Percentiles rank a stretch among this genome's conserved stretches.
Conservation (phyloP, 2,888 invertebrate genomes). For the Chymomyza fuscimana region DNA sequence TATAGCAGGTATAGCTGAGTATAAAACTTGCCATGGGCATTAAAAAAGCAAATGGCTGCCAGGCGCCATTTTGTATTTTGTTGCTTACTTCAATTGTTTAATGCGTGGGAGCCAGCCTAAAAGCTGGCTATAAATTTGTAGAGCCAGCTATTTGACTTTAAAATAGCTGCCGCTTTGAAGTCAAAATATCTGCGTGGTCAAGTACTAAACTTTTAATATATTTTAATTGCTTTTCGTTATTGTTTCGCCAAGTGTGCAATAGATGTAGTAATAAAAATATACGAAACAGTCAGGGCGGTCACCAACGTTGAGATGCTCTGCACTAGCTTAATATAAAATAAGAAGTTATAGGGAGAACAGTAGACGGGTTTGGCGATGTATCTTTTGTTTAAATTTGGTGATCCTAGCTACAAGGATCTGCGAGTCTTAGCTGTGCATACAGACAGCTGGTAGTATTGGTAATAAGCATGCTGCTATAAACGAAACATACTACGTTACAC, state of each 20-base stretch:
- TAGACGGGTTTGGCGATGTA: no score
- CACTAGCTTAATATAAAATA: no score
- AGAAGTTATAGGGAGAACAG: no score
- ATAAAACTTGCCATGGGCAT: not conserved
- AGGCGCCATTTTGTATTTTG: constrained; percentile 1
- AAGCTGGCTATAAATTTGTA: not conserved
- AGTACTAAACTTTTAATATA: not conserved
- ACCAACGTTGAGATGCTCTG: no score
- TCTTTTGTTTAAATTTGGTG: no score
- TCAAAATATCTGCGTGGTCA: not conserved
- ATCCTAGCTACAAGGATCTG: no score
- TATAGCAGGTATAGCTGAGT: not conserved
- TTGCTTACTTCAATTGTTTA: not conserved
- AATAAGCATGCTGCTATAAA: no score
- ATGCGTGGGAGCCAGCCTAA: not conserved
- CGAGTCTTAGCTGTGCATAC: no score
- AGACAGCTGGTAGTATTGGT: no score
- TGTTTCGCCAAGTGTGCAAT: not conserved
- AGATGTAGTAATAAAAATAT: no score
- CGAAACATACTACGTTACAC: no score
- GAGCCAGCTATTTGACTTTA: not conserved
- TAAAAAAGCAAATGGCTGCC: constrained; percentile 4
- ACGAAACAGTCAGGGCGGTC: no score
- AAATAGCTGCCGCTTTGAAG: not conserved
- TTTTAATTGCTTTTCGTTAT: not conserved